Conservation (phyloP, 2,113 vertebrate species). For the Ictidomys tridecemlineatus region DNA sequence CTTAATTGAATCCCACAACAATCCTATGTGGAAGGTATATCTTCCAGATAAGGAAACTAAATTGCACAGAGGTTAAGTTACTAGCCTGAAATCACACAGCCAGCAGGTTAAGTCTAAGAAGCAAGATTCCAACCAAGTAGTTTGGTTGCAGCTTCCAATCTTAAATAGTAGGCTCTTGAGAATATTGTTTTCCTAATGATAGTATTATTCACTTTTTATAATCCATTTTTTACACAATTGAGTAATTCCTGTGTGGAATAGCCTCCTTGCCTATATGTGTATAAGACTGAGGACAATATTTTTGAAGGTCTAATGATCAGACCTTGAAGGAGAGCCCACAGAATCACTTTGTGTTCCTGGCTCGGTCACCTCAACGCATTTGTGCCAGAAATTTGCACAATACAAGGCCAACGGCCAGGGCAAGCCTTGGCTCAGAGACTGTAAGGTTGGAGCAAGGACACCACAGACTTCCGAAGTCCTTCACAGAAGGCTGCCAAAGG, state of each 20-base stretch:
- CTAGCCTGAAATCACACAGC: background rate
- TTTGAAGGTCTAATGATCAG: background rate
- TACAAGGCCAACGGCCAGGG: background rate
- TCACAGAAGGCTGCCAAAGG: slow-evolving; percentile 74
- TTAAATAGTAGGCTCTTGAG: background rate
- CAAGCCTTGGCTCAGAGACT: background rate
- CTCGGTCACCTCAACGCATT: background rate
- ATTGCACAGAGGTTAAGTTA: background rate
- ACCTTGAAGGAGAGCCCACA: background rate
- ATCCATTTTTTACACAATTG: background rate
- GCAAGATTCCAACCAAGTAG: background rate
- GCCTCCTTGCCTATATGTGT: background rate
- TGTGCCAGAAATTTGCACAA: slow-evolving; percentile 39
- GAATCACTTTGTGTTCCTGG: background rate
- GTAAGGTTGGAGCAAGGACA: slow-evolving; percentile 72
- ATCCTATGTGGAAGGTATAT: background rate
- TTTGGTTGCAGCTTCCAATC: background rate
- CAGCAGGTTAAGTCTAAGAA: background rate
- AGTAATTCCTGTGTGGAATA: background rate
- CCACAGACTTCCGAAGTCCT: slow-evolving; percentile 68
- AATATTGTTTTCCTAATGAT: background rate
- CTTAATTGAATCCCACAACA: background rate
- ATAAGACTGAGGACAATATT: background rate
- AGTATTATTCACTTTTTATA: background rate
- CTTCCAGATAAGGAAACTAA: slow-evolving; percentile 7